A percentile compares a stretch with the other conserved stretches of the same genome.
These are phyloP conservation scores for Psilopsiagon aymara DNA, from an alignment of 2,113 vertebrate species.

Conservation along the genomic window DNA sequence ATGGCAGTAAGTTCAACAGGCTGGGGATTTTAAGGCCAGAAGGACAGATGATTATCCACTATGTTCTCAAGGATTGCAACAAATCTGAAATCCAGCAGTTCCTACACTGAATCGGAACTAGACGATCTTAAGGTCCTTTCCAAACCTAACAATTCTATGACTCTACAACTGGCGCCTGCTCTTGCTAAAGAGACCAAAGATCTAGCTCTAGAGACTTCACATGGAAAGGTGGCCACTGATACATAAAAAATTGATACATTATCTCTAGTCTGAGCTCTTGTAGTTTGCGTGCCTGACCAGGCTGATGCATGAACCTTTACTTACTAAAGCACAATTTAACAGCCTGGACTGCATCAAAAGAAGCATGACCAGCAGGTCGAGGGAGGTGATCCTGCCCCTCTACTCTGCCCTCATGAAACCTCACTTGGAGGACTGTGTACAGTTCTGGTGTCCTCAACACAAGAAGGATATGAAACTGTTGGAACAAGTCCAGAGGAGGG, in stretches of 20 bases:
- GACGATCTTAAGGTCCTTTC: too few relatives aligned
- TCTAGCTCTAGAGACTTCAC: background rate
- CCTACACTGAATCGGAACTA: background rate
- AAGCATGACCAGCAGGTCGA: background rate
- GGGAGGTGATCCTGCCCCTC: background rate
- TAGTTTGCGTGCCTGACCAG: background rate
- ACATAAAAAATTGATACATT: background rate
- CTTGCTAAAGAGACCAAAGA: background rate
- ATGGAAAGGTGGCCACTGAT: background rate
- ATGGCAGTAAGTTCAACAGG: background rate
- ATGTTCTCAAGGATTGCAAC: background rate
- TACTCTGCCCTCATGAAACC: background rate
- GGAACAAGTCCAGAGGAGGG: background rate
- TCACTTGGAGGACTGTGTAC: background rate
- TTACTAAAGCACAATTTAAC: background rate
- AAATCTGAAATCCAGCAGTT: background rate
- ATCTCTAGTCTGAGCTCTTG: background rate
- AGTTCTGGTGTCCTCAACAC: background rate
- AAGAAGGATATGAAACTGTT: background rate
- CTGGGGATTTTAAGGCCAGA: background rate
- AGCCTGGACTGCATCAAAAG: background rate
- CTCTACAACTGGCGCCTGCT: background rate
- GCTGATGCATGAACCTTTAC: fast-evolving
- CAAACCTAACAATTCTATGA: too few relatives aligned
- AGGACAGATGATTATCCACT: background rate